phyloP scores from a whole-genome alignment of 2,113 vertebrate genomes.

The Mormoops blainvillei region DNA sequence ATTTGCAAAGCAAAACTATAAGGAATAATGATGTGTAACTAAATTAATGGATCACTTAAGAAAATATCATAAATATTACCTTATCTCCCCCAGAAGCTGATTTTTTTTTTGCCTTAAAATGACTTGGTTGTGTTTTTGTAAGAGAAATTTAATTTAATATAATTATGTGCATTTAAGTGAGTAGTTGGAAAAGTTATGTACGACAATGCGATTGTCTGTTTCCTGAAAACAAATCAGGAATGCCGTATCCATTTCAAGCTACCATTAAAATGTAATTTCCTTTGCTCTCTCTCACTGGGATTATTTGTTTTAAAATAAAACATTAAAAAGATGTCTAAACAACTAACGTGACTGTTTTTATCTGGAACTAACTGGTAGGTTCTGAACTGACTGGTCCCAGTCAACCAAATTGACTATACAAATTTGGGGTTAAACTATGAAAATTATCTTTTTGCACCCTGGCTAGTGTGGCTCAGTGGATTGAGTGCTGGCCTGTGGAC shows the following conservation, averaged over 20 bases:
- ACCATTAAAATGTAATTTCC: conserved; percentile 71
- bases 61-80: conserved; percentile 58
- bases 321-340: conserved; percentile 70
- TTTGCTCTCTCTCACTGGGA: conserved; percentile 71
- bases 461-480: too few relatives aligned
- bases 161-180: conserved; percentile 89
- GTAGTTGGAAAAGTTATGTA: conserved; percentile 86
- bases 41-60: conserved; percentile 52
- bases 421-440: not conserved
- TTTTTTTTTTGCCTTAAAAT: conserved; percentile 90
- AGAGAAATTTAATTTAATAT: conserved; percentile 91
- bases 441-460: not conserved
- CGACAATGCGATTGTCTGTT: conserved; percentile 86
- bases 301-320: conserved; percentile 72
- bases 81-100: conserved; percentile 86
- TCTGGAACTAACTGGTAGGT: not conserved
- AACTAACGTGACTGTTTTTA: conserved; percentile 47
- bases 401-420: not conserved
- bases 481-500: too few relatives aligned
- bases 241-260: conserved; percentile 77
- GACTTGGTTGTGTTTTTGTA: conserved; percentile 90
- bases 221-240: conserved; percentile 86
- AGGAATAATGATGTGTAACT: conserved; percentile 26
- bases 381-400: not conserved
- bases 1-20: conserved; percentile 39